Base-by-base conservation (phyloP, 1,140 invertebrate species). In the Drosophila melanica region DNA sequence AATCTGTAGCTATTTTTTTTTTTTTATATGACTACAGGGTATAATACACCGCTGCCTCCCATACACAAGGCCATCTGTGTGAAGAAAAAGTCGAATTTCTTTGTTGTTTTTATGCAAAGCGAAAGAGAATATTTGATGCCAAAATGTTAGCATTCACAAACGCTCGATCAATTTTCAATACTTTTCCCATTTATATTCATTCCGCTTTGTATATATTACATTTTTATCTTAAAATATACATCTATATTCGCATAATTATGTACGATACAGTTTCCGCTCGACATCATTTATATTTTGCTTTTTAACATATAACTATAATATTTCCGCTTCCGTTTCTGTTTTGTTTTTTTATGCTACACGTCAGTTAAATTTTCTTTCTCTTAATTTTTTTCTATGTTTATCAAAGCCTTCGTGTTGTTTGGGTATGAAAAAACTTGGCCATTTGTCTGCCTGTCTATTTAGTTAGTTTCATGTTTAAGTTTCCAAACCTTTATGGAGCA, bases 401-500 rank as follows among this genome's bases (percentile, higher is more conserved):
- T 33, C 50, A 47, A 11, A 10, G 16, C 20, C 20, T 23, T 23
- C 20, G 20, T 23, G 20, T 23, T 23, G 20, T 33, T 33, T 7
- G 30, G 6, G 30, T 33, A 8, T 33, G 30, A 45, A 35, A 35
- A 35, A 85, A 85, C 60, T 81, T 85, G 65, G 63, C 47, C 81
- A 84, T 80, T 85, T 86, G 77, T 81, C 68, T 66, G 65, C 77
- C 68, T 66, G 65, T 77, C 57, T 67, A 77, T 69, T 72, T 81
- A 78, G 81, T 81, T 59, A 64, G 74, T 75, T 84, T 60, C 42
- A 55, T 64, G 77, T 75, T 75, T 68, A 86, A 85, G 77, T 81
- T 81, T 55, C 77, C 77, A 81, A 72, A 68, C 81, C 70, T 78
- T 78, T 87, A 75, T 75, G 68, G 70, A 78, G 75, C 10, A 80